Percentiles rank a stretch among this genome's conserved stretches.
Conservation (phyloP, 1,140 invertebrate genomes). For the Eulimnadia texana region DNA sequence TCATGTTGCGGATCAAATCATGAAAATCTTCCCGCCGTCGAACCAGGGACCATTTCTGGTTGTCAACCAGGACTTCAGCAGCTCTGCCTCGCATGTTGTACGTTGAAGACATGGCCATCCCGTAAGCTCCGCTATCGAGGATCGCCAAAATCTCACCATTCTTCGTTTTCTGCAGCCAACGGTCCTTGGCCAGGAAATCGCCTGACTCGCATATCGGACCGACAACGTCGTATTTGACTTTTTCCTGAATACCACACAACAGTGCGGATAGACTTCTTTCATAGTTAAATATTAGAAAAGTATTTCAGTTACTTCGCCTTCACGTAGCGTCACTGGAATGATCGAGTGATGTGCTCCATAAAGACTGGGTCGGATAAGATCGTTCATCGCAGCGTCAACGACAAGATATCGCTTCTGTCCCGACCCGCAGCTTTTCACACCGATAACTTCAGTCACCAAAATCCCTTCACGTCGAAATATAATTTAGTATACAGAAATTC, state of each 20-base stretch:
- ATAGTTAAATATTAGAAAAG: too few relatives aligned
- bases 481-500: too few relatives aligned
- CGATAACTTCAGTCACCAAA: constrained; percentile 29
- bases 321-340: constrained; percentile 15
- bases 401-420: constrained; percentile 21
- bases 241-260: constrained; percentile 5
- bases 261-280: too few relatives aligned
- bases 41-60: constrained; percentile 22
- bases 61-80: constrained; percentile 30
- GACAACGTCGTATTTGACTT: constrained; percentile 28
- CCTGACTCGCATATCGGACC: constrained; percentile 34
- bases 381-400: constrained; percentile 26
- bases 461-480: too few relatives aligned
- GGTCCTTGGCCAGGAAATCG: constrained; percentile 32
- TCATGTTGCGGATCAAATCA: not conserved
- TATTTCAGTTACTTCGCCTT: not conserved
- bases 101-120: constrained; percentile 32
- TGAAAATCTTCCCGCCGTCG: constrained; percentile 24
- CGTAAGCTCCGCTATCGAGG: constrained; percentile 34
- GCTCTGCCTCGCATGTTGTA: constrained; percentile 32
- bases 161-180: constrained; percentile 23
- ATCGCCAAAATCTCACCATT: constrained; percentile 27
- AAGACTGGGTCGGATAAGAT: constrained; percentile 30
- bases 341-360: constrained; percentile 32
- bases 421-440: constrained; percentile 16